phyloP scores from a whole-genome alignment of 2,113 vertebrate species.

The Gopherus evgoodei region DNA sequence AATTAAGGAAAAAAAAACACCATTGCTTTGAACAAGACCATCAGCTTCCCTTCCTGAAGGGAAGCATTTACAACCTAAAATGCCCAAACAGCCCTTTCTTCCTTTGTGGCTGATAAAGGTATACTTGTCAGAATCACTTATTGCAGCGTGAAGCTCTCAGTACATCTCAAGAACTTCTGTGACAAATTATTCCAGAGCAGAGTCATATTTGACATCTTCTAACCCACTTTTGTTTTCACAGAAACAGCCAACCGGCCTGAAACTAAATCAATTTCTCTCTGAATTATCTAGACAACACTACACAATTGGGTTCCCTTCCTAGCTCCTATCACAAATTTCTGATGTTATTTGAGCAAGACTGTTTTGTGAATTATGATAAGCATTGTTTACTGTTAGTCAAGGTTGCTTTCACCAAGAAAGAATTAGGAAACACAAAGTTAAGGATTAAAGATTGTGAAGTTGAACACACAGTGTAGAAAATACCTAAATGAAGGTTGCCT shows the following conservation, averaged over 20 bases:
- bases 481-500: too few relatives aligned
- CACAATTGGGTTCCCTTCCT: neutral
- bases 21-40: neutral
- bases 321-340: neutral
- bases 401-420: too few relatives aligned
- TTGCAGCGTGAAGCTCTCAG: neutral
- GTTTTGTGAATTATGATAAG: too few relatives aligned
- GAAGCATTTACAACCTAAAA: neutral
- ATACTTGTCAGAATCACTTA: neutral
- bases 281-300: slow-evolving; percentile 3
- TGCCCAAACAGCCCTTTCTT: neutral
- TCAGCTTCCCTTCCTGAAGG: slow-evolving; percentile 12
- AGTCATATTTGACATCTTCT: neutral
- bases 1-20: neutral
- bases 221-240: neutral
- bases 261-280: neutral
- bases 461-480: too few relatives aligned
- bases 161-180: neutral
- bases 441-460: too few relatives aligned
- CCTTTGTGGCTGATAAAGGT: neutral
- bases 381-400: too few relatives aligned
- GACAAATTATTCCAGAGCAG: neutral
- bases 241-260: neutral
- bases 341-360: too few relatives aligned
- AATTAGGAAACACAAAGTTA: too few relatives aligned